A percentile compares a stretch with the other conserved stretches of the same genome.
These are phyloP conservation scores for Hylaeus volcanicus DNA, from an alignment of 1,140 invertebrate species.

Conservation along the genomic window DNA sequence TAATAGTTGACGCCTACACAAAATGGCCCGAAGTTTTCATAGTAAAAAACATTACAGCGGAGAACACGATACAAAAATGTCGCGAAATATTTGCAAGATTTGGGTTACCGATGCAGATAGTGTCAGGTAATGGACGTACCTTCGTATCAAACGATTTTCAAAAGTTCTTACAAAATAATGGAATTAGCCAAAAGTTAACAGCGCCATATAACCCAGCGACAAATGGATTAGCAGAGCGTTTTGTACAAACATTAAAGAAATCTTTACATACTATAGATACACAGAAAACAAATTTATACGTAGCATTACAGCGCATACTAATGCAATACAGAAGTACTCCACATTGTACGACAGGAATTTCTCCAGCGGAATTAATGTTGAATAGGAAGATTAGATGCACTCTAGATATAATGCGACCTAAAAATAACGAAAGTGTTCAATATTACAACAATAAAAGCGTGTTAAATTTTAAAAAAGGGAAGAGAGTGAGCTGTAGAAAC, in stretches of 20 bases:
- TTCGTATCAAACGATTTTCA: neutral
- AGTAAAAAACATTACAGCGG: neutral
- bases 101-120: neutral
- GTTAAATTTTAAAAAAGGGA: neutral
- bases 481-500: constrained; percentile 34
- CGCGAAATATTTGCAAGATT: constrained; percentile 24
- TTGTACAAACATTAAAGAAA: constrained; percentile 4
- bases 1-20: constrained; percentile 74
- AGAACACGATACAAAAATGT: constrained; percentile 3
- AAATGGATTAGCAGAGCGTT: neutral
- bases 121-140: neutral
- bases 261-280: neutral
- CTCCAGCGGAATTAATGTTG: neutral
- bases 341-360: neutral
- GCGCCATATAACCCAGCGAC: neutral
- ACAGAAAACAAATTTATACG: neutral
- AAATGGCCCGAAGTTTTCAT: constrained; percentile 1
- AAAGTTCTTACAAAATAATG: neutral
- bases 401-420: neutral
- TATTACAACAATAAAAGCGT: neutral
- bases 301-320: neutral
- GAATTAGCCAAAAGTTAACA: neutral
- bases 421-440: neutral
- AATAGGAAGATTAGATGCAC: neutral
- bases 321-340: too few relatives aligned